Conservation (phyloP, 1,140 invertebrate species). For the Mizuhopecten yessoensis region DNA sequence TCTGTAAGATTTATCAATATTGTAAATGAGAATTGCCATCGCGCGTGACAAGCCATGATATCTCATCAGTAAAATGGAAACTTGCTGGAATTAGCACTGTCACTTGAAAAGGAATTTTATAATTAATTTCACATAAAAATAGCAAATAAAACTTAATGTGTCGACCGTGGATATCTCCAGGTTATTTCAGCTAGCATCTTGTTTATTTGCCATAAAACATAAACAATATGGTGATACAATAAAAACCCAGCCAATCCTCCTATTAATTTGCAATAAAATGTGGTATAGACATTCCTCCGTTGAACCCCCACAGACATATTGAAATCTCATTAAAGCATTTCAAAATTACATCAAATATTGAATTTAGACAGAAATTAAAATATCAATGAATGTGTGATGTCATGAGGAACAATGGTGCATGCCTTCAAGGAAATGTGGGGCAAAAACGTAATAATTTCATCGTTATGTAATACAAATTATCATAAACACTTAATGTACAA, state of each 20-base stretch:
- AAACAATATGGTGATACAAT: not conserved
- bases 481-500: not conserved
- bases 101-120: slow-evolving; percentile 39
- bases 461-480: not conserved
- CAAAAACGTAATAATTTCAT: not conserved
- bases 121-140: slow-evolving; percentile 35
- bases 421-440: not conserved
- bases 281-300: too few relatives aligned
- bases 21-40: not conserved
- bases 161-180: not conserved
- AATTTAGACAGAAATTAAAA: too few relatives aligned
- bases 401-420: too few relatives aligned
- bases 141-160: slow-evolving; percentile 19
- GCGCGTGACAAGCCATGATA: slow-evolving; percentile 2
- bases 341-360: too few relatives aligned
- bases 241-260: not conserved
- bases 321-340: too few relatives aligned
- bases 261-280: too few relatives aligned
- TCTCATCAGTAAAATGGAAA: not conserved
- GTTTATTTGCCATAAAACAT: not conserved
- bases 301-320: too few relatives aligned
- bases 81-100: slow-evolving; percentile 25
- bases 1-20: not conserved
- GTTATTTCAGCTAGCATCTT: not conserved
- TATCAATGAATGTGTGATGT: too few relatives aligned